Evolutionary conservation across 2,888 invertebrate genomes (phyloP).

Genomic region (Synanthedon tipuliformis): DNA sequence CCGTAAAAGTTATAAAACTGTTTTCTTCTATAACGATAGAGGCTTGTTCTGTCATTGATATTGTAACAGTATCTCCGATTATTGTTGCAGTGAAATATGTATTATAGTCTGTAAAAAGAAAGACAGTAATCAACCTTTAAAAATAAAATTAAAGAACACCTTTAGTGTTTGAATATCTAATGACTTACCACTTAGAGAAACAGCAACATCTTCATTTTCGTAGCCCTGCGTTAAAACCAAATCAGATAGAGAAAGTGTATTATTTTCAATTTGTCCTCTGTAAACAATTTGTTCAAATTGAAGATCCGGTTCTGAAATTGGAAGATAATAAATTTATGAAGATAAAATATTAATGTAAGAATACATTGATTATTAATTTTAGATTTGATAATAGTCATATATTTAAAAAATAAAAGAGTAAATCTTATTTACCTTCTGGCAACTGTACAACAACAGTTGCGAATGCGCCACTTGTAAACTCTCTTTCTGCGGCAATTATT

Average conservation of each 20-base stretch:
- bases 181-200: slow-evolving; percentile 13
- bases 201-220: slow-evolving; percentile 15
- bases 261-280: slow-evolving; percentile 32
- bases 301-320: slow-evolving; percentile 26
- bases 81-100: slow-evolving; percentile 22
- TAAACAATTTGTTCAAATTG: slow-evolving; percentile 32
- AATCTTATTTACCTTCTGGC: slow-evolving; percentile 36
- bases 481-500: slow-evolving; percentile 35
- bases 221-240: slow-evolving; percentile 33
- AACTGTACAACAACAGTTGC: slow-evolving; percentile 42
- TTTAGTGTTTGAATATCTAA: too few species aligned
- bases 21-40: slow-evolving; percentile 27
- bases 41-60: slow-evolving; percentile 27
- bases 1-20: slow-evolving; percentile 28
- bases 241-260: slow-evolving; percentile 17
- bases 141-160: too few species aligned
- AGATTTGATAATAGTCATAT: background rate
- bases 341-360: too few species aligned
- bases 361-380: too few species aligned
- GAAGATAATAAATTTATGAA: too few species aligned
- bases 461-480: slow-evolving; percentile 39
- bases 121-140: background rate
- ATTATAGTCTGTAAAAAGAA: slow-evolving; percentile 24
- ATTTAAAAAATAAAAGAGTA: background rate
- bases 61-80: slow-evolving; percentile 22